A percentile compares a stretch with the other conserved stretches of the same genome.
These are phyloP conservation scores for Lichenostomus cassidix DNA, from an alignment of 2,113 vertebrate genomes.

Conservation along the genomic window DNA sequence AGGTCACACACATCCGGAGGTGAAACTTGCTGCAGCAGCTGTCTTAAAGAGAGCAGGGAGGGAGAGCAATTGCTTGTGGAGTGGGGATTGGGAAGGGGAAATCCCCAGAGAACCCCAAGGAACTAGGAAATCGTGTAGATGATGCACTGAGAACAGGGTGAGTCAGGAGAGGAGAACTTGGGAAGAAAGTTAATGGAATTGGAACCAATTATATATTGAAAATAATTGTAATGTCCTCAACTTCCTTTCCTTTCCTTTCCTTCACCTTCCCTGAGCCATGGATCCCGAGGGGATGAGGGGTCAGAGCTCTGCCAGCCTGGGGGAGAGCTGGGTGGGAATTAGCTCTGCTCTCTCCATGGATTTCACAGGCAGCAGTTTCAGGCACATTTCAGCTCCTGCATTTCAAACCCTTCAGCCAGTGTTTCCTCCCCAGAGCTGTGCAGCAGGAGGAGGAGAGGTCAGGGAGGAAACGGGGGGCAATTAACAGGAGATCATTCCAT, in stretches of 20 bases:
- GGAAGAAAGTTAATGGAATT: not conserved
- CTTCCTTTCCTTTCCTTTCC: rapidly evolving
- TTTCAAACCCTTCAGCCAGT: rapidly evolving
- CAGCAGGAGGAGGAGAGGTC: not conserved
- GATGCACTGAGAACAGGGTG: not conserved
- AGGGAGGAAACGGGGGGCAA: not conserved
- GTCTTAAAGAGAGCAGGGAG: not conserved
- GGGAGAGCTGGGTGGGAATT: not conserved
- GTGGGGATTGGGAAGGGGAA: not conserved
- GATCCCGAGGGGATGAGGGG: rapidly evolving
- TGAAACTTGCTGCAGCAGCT: not conserved
- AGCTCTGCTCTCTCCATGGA: rapidly evolving
- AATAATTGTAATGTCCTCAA: not conserved
- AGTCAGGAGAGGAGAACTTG: not conserved
- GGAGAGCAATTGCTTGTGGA: not conserved
- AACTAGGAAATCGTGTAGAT: not conserved
- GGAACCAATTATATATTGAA: not conserved
- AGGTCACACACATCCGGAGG: not conserved
- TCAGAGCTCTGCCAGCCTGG: rapidly evolving
- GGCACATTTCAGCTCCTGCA: not conserved
- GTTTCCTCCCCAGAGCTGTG: not conserved
- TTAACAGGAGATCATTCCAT: constrained; percentile 4
- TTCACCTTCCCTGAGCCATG: rapidly evolving
- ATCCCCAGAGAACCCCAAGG: not conserved
- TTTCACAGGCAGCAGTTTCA: not conserved